Evolutionary conservation across 2,888 invertebrate species (phyloP), one percentile per base, ranked within the genome.

Genomic region (Drosophila pegasa): DNA sequence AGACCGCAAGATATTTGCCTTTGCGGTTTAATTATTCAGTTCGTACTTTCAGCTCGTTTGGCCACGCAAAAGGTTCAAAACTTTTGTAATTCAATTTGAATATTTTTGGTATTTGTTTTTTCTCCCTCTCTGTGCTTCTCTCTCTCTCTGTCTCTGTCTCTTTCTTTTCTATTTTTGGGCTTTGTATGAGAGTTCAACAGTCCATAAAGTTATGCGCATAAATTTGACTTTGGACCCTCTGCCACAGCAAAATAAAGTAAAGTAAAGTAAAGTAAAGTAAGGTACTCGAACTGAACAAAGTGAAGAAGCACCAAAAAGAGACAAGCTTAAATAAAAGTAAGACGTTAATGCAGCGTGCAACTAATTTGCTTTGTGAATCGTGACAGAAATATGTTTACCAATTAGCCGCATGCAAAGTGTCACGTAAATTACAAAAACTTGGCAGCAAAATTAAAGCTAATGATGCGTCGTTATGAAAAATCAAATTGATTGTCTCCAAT

Each of bases 131-230:
- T 5, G 5, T 18, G 12, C 5, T 18, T 12, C 40, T 14, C 25
- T 43, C 25, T n/a, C 43, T 40, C 12, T 14, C 12, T 20, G 1
- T 14, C 7, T 7, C 10, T 18, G 9, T 18, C 9, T 38, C 38
- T 8, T n/a, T 27, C 6, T 43, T 45, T 55, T 41, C 22, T 31
- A 22, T 35, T 59, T 50, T 41, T 45, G 40, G 27, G 41, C 40
- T 8, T 65, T 65, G 56, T 52, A 16, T 45, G 40, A 27, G 41
- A 71, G 84, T 84, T 85, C 82, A 82, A 75, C 78, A 80, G 64
- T 67, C 84, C 71, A 72, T 54, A 59, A 82, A 87, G 64, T 64
- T 82, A 80, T 84, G 84, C 76, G 79, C 84, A 87, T 87, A 62
- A 56, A 60, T 71, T 75, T 60, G 12, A 20, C 16, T 57, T 37